A percentile compares a stretch with the other conserved stretches of the same genome.
phyloP scores from a whole-genome alignment of 2,888 invertebrate species.

The Campaea margaritaria region DNA sequence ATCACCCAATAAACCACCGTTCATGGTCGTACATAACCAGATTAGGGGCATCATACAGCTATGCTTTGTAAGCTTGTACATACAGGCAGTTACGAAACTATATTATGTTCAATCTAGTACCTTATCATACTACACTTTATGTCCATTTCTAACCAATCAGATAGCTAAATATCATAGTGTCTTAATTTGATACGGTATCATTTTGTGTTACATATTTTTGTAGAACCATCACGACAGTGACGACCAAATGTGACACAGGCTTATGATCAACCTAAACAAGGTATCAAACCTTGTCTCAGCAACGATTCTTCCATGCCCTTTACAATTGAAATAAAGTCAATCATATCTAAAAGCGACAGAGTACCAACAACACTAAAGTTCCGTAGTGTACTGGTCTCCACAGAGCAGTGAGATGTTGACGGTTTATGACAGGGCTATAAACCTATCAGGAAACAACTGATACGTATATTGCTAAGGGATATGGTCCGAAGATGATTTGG shows the following conservation, averaged over 20 bases:
- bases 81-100: not conserved
- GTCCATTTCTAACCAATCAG: no score
- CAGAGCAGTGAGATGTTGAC: conserved; percentile 31
- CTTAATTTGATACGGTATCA: no score
- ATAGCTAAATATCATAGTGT: no score
- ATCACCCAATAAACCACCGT: conserved; percentile 18
- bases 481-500: conserved; percentile 41
- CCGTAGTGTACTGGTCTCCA: conserved; percentile 22
- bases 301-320: not conserved
- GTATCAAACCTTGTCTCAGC: not conserved
- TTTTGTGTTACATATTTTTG: no score
- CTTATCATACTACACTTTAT: not conserved
- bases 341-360: not conserved
- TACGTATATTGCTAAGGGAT: conserved; percentile 57
- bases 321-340: not conserved
- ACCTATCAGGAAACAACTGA: conserved; percentile 66
- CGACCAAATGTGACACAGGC: no score
- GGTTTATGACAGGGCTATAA: conserved; percentile 66
- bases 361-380: not conserved
- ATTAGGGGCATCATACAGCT: conserved; percentile 27
- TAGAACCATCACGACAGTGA: no score
- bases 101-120: not conserved
- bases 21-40: conserved; percentile 33
- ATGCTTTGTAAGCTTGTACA: not conserved
- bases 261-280: no score